Base-by-base conservation (phyloP, 2,888 invertebrate genomes). In the Embidobia sp. region DNA sequence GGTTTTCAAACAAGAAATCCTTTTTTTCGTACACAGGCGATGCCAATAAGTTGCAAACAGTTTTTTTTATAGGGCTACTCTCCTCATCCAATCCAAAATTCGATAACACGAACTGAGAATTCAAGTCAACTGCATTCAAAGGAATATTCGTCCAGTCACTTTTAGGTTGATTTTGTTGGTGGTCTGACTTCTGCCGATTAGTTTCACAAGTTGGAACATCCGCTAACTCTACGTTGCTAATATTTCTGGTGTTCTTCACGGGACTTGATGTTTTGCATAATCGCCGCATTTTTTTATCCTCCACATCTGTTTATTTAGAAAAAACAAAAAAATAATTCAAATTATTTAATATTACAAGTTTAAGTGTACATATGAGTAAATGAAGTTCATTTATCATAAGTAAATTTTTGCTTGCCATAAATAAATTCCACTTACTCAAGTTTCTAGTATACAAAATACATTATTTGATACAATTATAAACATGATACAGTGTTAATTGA, bases 211-310 rank as follows among this genome's bases (percentile, higher is more conserved):
- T 72, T 31, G 67, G 75, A 44, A 75, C 40, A 49, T 70, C 27
- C 44, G 69, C 53, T 70, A 80, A 72, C 75, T 79, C 77, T 16
- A 82, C 83, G 57, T 82, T 81, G n/a, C n/a, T n/a, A n/a, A n/a
- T n/a, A 74, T 85, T 85, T 61, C 86, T 83, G 67, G 87, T 84
- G 80, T 85, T 86, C 83, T 87, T 87, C 79, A 85, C 85, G 81
- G 87, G 85, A 84, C 88, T 88, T 80, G 88, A 82, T 81, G 88
- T 86, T 83, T 88, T 88, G 80, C 88, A 89, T 79, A 86, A 85
- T 53, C 88, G 88, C 80, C 88, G 89, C 86, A 86, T 86, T 84
- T 88, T 86, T 85, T 88, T 84, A 78, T 89, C 88, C 81, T 85
- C 87, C 85, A 87, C 82, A 84, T 89, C 89, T 90, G 18, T 40